A percentile compares a stretch with the other conserved stretches of the same genome.
Evolutionary conservation across 23 tunicate genomes (phyloP).

Genomic region (Trididemnum nubilum): DNA sequence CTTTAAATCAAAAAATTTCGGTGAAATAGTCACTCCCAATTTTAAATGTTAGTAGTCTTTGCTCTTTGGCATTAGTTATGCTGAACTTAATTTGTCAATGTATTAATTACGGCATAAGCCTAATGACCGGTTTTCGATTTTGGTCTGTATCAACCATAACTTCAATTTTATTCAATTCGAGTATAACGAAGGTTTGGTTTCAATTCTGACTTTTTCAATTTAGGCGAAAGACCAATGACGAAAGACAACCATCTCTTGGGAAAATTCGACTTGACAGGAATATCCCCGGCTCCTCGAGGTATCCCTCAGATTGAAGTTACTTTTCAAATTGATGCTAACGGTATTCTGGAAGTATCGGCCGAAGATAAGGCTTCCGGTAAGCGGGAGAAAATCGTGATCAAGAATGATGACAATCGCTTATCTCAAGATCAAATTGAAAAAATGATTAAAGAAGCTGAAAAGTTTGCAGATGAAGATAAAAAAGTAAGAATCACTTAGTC

Average conservation of each 20-base stretch:
- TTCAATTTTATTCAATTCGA: too few relatives aligned
- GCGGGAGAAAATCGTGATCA: constrained; percentile 50
- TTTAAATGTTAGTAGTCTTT: too few relatives aligned
- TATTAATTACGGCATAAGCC: too few relatives aligned
- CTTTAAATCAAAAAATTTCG: too few relatives aligned
- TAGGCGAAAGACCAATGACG: constrained; percentile 97
- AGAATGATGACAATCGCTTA: constrained; percentile 50
- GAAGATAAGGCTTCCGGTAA: constrained; percentile 73
- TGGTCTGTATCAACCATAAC: too few relatives aligned
- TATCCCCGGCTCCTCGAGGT: constrained; percentile 96
- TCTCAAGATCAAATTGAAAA: constrained; percentile 58
- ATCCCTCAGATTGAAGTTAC: constrained; percentile 98
- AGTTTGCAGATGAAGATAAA: constrained; percentile 56
- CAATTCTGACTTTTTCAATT: too few relatives aligned
- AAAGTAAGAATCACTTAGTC: constrained; percentile 5
- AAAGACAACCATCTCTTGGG: constrained; percentile 98
- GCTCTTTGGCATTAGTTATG: too few relatives aligned
- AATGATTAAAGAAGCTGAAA: constrained; percentile 60
- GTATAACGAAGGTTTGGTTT: too few relatives aligned
- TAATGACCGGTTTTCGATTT: too few relatives aligned
- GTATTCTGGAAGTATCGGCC: constrained; percentile 73
- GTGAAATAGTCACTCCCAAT: too few relatives aligned
- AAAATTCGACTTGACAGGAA: constrained; percentile 94
- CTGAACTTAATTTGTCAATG: too few relatives aligned
- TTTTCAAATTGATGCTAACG: constrained; percentile 97